phyloP scores from a whole-genome alignment of 2,113 vertebrate species.

The Rousettus leschenaultii region DNA sequence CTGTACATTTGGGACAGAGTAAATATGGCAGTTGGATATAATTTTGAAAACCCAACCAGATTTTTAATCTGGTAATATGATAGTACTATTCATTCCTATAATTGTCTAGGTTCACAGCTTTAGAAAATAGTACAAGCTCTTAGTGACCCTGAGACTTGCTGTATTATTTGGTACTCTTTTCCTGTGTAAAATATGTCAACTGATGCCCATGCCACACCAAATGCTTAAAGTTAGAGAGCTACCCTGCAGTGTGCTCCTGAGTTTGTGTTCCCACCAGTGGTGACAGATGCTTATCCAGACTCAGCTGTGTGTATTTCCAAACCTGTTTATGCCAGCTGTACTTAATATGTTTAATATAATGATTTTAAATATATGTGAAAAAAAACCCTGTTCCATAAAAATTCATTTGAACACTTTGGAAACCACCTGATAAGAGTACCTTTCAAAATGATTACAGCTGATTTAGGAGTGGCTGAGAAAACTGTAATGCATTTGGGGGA shows the following conservation, averaged over 20 bases:
- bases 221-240: neutral
- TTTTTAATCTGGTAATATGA: neutral
- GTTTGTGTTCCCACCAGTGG: neutral
- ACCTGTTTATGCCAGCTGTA: neutral
- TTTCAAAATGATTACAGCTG: neutral
- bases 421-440: neutral
- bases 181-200: neutral
- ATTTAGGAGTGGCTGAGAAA: neutral
- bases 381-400: neutral
- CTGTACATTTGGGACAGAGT: neutral
- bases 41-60: conserved; percentile 36
- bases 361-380: neutral
- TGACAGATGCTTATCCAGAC: neutral
- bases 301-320: neutral
- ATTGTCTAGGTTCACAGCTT: neutral
- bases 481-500: neutral
- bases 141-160: neutral
- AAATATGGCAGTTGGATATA: neutral
- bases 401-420: neutral
- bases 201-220: accelerated
- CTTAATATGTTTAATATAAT: neutral
- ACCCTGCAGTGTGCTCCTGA: neutral
- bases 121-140: neutral
- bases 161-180: neutral
- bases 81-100: neutral